Conservation (phyloP, 2,797 vertebrate genomes). For the Pseudomugil tenellus region DNA sequence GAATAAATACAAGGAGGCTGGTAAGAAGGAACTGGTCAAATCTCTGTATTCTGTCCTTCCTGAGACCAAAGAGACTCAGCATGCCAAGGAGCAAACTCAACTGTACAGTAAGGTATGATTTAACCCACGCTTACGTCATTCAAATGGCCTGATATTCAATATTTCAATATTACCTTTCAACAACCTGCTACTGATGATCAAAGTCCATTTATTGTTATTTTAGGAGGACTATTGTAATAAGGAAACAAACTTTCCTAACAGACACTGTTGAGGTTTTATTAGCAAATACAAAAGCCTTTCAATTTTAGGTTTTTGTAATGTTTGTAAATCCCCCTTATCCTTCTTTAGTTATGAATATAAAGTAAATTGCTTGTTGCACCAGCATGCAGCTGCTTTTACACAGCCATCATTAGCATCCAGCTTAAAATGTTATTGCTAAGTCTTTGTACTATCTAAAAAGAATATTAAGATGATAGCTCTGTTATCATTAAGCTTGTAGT, state of each 20-base stretch:
- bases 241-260: neutral
- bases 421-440: too few species aligned
- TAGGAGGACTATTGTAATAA: neutral
- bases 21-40: slow-evolving; percentile 84
- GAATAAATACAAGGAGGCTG: slow-evolving; percentile 91
- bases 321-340: neutral
- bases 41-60: slow-evolving; percentile 89
- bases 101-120: slow-evolving; percentile 88
- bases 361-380: too few species aligned
- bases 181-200: neutral
- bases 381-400: too few species aligned
- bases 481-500: too few species aligned
- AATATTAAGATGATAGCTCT: too few species aligned
- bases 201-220: neutral
- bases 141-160: neutral
- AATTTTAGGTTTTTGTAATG: neutral
- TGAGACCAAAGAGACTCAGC: slow-evolving; percentile 90
- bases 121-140: neutral
- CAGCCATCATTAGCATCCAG: too few species aligned
- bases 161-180: neutral
- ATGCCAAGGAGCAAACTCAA: slow-evolving; percentile 86
- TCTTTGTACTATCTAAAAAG: too few species aligned
- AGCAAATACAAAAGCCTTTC: neutral
- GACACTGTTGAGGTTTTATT: neutral
- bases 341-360: too few species aligned